Conservation (phyloP, 2,797 vertebrate species). For the Hafferia zeledoni region DNA sequence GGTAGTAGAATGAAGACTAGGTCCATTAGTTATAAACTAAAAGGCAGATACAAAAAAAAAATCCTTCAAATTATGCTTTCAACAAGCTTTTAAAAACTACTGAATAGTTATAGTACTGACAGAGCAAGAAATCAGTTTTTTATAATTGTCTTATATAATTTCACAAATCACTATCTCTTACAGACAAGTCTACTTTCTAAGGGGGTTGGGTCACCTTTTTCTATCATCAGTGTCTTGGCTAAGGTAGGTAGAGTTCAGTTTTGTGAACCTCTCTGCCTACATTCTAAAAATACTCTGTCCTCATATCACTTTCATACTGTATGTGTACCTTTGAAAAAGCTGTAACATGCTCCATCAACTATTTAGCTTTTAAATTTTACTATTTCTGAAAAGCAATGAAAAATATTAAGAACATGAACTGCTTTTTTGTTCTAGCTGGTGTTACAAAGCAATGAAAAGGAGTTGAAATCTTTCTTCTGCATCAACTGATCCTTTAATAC, state of each 20-base stretch:
- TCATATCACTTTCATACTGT: neutral
- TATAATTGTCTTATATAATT: neutral
- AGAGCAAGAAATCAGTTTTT: neutral
- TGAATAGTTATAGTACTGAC: neutral
- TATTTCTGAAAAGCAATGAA: neutral
- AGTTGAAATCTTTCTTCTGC: neutral
- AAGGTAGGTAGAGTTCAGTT: neutral
- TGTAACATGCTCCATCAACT: neutral
- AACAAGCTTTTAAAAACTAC: neutral
- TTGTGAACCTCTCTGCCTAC: neutral
- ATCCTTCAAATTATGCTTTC: neutral
- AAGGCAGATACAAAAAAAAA: neutral
- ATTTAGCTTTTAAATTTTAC: neutral
- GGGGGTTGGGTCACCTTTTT: neutral
- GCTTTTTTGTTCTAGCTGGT: neutral
- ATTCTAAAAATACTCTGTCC: neutral
- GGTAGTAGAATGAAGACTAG: neutral
- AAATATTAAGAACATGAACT: neutral
- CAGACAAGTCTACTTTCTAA: neutral
- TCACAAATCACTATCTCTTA: neutral
- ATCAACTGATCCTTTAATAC: constrained; percentile 33
- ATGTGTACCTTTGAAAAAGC: neutral
- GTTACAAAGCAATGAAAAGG: constrained; percentile 9
- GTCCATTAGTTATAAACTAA: neutral
- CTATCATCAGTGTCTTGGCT: neutral